These are phyloP conservation scores for Acrossocheilus fasciatus DNA, from an alignment of 2,797 vertebrate genomes.

Conservation along the genomic window DNA sequence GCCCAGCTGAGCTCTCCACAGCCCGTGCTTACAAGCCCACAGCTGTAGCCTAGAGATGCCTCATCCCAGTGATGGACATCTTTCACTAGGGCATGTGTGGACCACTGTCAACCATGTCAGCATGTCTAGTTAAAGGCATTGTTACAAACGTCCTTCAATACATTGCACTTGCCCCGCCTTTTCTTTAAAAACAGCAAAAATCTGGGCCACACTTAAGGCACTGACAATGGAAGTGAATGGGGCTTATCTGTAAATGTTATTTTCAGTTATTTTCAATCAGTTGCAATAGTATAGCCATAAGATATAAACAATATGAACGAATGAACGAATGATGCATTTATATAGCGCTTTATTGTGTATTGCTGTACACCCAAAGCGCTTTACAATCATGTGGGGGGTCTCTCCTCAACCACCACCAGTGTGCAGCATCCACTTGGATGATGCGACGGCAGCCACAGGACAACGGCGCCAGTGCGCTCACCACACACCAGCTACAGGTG, in stretches of 20 bases:
- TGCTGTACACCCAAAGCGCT: too few relatives aligned
- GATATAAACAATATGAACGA: background rate
- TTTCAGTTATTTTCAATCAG: background rate
- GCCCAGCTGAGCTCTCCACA: slow-evolving; percentile 51
- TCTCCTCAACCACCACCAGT: too few relatives aligned
- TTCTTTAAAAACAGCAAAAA: background rate
- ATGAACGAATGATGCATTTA: too few relatives aligned
- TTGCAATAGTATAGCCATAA: background rate
- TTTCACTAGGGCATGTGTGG: slow-evolving; percentile 16
- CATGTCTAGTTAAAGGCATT: background rate
- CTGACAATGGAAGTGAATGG: background rate
- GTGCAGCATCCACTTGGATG: too few relatives aligned
- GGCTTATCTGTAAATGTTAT: background rate
- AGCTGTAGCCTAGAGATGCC: slow-evolving; percentile 33
- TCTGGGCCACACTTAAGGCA: background rate
- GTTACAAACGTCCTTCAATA: background rate
- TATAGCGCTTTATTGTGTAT: too few relatives aligned
- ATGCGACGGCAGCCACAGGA: too few relatives aligned
- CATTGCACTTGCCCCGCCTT: background rate
- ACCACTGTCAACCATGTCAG: background rate
- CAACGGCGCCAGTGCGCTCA: too few relatives aligned
- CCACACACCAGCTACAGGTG: too few relatives aligned
- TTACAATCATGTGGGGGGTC: too few relatives aligned
- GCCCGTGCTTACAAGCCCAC: slow-evolving; percentile 9
- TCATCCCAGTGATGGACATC: slow-evolving; percentile 18